These are phyloP conservation scores for Allolobophora icterica DNA, from an alignment of 2,888 invertebrate genomes.

Conservation along the genomic window DNA sequence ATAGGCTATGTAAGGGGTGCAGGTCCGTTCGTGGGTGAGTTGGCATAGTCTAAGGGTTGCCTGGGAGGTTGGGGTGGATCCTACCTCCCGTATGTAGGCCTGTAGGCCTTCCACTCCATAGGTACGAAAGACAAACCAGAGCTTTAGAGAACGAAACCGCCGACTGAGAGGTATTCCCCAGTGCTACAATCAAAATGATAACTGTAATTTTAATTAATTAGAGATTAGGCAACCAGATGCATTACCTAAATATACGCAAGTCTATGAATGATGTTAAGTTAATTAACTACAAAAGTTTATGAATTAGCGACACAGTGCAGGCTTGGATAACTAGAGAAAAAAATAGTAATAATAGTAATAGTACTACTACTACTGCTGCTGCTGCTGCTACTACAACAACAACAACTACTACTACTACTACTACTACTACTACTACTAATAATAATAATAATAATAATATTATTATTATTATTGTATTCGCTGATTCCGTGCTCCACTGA, in stretches of 20 bases:
- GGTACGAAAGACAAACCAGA: slow-evolving; percentile 95
- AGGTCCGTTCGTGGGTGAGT: not conserved
- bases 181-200: slow-evolving; percentile 68
- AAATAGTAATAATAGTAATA: not conserved
- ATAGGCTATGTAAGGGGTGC: not conserved
- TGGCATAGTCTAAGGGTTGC: not conserved
- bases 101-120: slow-evolving; percentile 93
- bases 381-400: not conserved
- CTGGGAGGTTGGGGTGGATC: not conserved
- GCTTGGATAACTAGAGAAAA: no score
- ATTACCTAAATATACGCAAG: no score
- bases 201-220: not conserved
- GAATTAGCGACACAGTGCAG: not conserved
- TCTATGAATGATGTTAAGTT: no score
- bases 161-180: slow-evolving; percentile 97
- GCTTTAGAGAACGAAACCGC: slow-evolving; percentile 89
- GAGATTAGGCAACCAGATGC: no score
- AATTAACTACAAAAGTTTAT: not conserved
- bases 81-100: slow-evolving; percentile 82
- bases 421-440: not conserved
- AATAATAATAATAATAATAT: not conserved
- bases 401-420: not conserved
- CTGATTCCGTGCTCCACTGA: no score
- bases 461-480: no score
- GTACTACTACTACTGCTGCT: not conserved